Conservation (phyloP, 2,113 vertebrate species). For the Columba livia region DNA sequence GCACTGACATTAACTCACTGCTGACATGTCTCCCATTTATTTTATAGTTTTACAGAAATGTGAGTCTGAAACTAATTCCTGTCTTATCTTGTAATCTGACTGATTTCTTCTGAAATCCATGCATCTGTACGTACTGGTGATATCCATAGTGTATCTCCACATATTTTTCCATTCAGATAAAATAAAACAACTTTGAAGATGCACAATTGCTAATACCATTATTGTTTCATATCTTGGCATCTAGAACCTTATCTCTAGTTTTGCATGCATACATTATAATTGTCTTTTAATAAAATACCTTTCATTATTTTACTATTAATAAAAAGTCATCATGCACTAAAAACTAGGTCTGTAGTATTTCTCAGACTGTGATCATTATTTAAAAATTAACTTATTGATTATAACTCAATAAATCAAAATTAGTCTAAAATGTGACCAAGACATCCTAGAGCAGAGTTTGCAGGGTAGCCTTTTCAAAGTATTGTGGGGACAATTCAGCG, state of each 20-base stretch:
- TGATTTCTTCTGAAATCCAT: background rate
- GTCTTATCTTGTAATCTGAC: background rate
- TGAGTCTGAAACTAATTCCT: background rate
- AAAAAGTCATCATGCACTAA: background rate
- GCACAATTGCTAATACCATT: background rate
- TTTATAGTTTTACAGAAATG: background rate
- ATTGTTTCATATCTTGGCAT: background rate
- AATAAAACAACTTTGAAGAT: background rate
- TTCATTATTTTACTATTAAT: background rate
- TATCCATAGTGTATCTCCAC: accelerated
- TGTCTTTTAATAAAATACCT: background rate
- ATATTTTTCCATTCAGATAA: background rate
- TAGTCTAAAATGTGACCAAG: background rate
- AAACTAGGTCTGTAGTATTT: background rate
- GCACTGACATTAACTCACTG: background rate
- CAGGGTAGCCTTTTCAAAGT: background rate
- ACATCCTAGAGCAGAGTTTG: background rate
- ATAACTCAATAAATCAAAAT: background rate
- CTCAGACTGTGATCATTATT: background rate
- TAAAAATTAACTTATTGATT: background rate
- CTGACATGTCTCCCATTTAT: background rate
- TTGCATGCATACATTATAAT: background rate
- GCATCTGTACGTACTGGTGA: background rate
- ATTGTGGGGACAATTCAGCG: background rate
- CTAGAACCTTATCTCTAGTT: background rate